Conservation (phyloP, 1,140 invertebrate species). For the Oncopodura yosiiana region DNA sequence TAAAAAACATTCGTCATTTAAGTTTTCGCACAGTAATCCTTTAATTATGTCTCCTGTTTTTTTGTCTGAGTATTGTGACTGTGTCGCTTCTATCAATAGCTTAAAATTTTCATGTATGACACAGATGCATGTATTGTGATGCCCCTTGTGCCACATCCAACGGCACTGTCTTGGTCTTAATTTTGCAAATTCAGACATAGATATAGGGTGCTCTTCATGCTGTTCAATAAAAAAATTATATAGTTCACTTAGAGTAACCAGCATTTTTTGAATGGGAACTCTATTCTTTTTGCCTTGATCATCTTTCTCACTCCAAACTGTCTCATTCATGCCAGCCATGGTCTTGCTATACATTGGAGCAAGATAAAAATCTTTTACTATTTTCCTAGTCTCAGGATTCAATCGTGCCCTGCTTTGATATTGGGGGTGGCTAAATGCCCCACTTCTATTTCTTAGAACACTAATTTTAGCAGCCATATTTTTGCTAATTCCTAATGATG, state of each 20-base stretch:
- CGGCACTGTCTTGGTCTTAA: constrained; percentile 3
- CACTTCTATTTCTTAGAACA: no score
- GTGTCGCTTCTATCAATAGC: not conserved
- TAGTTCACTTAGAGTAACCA: not conserved
- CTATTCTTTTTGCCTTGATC: not conserved
- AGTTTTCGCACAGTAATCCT: not conserved
- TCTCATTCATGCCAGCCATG: no score
- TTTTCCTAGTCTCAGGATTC: no score
- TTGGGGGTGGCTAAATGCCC: no score
- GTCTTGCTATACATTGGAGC: no score
- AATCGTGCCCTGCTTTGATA: no score
- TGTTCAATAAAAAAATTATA: not conserved
- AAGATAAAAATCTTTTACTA: no score
- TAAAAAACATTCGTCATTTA: not conserved
- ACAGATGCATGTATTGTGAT: constrained; percentile 1
- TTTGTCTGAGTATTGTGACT: not conserved
- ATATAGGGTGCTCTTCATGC: not conserved
- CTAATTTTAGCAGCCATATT: no score
- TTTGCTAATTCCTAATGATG: no score
- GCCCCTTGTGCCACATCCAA: not conserved
- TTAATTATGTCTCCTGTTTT: not conserved
- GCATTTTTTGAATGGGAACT: not conserved
- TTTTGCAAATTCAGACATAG: not conserved
- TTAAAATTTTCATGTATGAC: constrained; percentile 15
- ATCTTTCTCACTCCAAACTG: no score